Conservation (phyloP, 53 echinoderm and acorn worm species). For the Apostichopus leukothele region DNA sequence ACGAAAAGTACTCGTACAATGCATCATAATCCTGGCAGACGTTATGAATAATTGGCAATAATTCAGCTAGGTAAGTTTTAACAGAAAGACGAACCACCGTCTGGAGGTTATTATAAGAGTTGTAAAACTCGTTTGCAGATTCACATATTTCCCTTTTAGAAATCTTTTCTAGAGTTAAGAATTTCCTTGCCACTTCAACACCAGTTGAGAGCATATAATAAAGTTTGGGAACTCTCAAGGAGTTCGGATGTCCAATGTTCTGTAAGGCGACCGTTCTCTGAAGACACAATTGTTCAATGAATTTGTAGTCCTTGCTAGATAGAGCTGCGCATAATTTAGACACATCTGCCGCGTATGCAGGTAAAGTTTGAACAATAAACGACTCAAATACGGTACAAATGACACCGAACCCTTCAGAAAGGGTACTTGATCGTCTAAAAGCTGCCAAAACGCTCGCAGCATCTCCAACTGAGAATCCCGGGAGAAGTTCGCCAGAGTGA, state of each 20-base stretch:
- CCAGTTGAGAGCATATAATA: not conserved
- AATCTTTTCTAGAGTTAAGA: not conserved
- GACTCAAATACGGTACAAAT: slow-evolving; percentile 16
- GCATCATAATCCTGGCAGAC: slow-evolving; percentile 18
- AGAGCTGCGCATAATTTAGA: not conserved
- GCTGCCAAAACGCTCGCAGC: not conserved
- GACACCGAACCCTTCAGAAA: not conserved
- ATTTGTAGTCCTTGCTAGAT: not conserved
- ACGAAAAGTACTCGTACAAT: not conserved
- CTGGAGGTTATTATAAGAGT: slow-evolving; percentile 8
- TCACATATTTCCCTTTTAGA: not conserved
- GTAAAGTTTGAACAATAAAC: not conserved
- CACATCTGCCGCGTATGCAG: not conserved
- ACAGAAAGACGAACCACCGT: not conserved
- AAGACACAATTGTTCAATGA: not conserved
- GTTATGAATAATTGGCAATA: not conserved
- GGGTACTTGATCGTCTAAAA: not conserved
- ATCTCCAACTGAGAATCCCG: not conserved
- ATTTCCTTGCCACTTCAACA: not conserved
- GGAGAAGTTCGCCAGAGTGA: not conserved
- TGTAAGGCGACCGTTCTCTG: not conserved
- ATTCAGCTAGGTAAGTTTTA: not conserved
- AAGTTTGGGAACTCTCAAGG: not conserved
- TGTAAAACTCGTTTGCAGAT: not conserved
- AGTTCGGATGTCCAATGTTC: not conserved